A percentile compares a stretch with the other conserved stretches of the same genome.
These are phyloP conservation scores for Orthochromis indermauri DNA, from an alignment of 2,113 vertebrate genomes.

Conservation along the genomic window DNA sequence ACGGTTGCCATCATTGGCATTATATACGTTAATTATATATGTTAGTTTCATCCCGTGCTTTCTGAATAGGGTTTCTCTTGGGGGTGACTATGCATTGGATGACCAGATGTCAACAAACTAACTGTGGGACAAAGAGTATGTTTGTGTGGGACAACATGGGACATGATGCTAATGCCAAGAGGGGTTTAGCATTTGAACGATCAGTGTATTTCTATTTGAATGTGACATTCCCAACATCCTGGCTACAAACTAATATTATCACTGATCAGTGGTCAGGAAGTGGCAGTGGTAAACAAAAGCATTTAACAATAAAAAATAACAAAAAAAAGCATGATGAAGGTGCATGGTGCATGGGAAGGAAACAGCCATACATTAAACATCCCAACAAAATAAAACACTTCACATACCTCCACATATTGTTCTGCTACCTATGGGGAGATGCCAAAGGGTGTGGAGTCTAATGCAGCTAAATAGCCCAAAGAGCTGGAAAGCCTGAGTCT, in stretches of 20 bases:
- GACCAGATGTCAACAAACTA: neutral
- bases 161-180: neutral
- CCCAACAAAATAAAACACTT: neutral
- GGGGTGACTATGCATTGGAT: neutral
- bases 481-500: neutral
- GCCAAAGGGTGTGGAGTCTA: neutral
- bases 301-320: neutral
- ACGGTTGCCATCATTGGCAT: neutral
- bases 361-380: neutral
- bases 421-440: neutral
- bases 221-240: neutral
- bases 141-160: neutral
- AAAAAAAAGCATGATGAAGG: neutral
- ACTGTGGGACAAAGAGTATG: neutral
- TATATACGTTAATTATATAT: neutral
- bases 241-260: neutral
- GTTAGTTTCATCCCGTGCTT: neutral
- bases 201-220: neutral
- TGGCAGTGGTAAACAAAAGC: neutral
- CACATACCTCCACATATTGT: neutral
- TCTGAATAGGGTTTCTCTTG: neutral
- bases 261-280: neutral
- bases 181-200: neutral
- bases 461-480: neutral
- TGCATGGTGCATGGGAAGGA: neutral